Base-by-base conservation (phyloP, 2,797 vertebrate species). In the Gobio occitaniae region DNA sequence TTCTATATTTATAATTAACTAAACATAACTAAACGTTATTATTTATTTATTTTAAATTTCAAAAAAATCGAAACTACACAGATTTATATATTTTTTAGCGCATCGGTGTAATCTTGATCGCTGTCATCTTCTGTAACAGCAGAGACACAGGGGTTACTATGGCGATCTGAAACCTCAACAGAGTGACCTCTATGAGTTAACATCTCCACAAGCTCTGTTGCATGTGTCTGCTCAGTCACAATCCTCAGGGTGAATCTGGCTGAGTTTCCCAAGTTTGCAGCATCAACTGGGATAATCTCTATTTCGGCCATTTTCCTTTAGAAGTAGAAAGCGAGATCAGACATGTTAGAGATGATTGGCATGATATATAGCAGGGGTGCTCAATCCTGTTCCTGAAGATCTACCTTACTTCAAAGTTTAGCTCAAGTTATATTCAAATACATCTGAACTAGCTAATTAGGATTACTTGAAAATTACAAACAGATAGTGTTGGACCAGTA, bases 141-240 rank as follows among this genome's bases (percentile, higher is more conserved):
- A 48, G 61, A 86, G 32, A 69, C 41, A 70, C 65, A 59, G 12
- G 32, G 79, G 1, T 74, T 66, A 38, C 65, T 19, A 25, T 47
- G 63, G 77, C 2, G 9, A 12, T 19, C 47, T 47, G 68, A 36
- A 38, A 19, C 72, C n/a, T 54, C 79, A 47, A n/a, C 8, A 59
- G 38, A 74, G 70, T 2, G 10, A 3, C 9, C 71, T 16, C 36
- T 41, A 11, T 2, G 17, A 29, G 83, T 84, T 70, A 90, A 78
- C 84, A 87, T 86, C 70, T 81, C 69, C 44, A 89, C 66, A 25
- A 90, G 76, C 52, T 89, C 87, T 19, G 78, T 86, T 68, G 87
- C 88, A 71, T 90, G 89, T 68, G 59, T 86, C 84, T 90, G 79
- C 77, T 88, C 84, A 2, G 87, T 90, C 71, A 86, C 78, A 32